Evolutionary conservation across 2,797 vertebrate species (phyloP), one percentile per base, ranked within the genome.

Genomic region (Lepilemur septentrionalis): DNA sequence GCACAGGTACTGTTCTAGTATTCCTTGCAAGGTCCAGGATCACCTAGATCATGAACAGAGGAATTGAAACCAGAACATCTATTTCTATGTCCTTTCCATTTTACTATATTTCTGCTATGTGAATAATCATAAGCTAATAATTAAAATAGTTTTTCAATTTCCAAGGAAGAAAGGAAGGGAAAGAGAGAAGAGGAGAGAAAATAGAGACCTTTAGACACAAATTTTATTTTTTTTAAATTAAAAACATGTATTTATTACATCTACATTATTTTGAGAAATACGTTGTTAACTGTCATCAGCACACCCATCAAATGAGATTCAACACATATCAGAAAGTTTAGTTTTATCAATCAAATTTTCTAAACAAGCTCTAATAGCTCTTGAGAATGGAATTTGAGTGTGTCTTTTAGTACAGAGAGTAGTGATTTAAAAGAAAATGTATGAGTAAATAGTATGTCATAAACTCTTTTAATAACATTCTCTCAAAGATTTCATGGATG

Each of bases 291-390:
- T 87, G 35, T 89, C 82, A 80, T 67, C 22, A 81, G 32, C 13
- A 91, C 23, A 78, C 7, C 1, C n/a, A 73, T 75, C 50, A 93
- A 93, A 35, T 80, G 43, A 90, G 17, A 93, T 41, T 65, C 41
- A 93, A 82, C 84, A 95, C 30, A 85, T 85, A 92, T 88, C 57
- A 85, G 81, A 91, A 91, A 96, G 46, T 89, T 90, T 76, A 89
- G 23, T 17, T 92, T 92, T 72, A 82, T 87, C 48, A 76, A n/a
- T 89, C 43, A 96, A 80, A 55, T 81, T 89, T 88, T 91, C 35
- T 82, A 82, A 80, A 46, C 20, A 46, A 91, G 18, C 3, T 97
- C 43, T 46, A 78, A 46, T 55, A 90, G 10, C 6, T 61, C 20
- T 50, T 92, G 32, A 80, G 70, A 92, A 89, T 76, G 22, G 28